These are phyloP conservation scores for Tautogolabrus adspersus DNA, from an alignment of 2,113 vertebrate species.

Conservation along the genomic window DNA sequence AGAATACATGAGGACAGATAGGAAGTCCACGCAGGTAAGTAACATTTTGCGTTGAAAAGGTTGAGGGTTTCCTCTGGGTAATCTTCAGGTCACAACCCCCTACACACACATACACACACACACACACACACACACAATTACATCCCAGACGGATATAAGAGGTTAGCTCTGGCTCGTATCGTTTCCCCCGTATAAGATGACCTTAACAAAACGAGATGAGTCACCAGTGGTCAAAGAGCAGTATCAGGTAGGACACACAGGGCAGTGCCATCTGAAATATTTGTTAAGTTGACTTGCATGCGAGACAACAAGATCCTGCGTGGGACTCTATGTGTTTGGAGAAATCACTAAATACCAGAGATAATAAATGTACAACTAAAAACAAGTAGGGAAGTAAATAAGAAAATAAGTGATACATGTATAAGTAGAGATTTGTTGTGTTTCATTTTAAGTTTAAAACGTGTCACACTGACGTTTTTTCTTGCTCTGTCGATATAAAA, in stretches of 20 bases:
- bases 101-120: constrained; percentile 1
- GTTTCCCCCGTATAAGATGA: constrained; percentile 40
- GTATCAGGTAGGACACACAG: constrained; percentile 7
- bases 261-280: constrained; percentile 40
- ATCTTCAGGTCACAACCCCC: constrained; percentile 27
- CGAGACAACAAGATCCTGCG: constrained; percentile 8
- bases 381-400: not conserved
- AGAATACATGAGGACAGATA: constrained; percentile 48
- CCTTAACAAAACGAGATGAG: constrained; percentile 69
- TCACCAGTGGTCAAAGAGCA: constrained; percentile 60
- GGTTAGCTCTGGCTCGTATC: constrained; percentile 21
- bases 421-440: not conserved
- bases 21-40: constrained; percentile 35
- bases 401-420: not conserved
- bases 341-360: not conserved
- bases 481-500: no score
- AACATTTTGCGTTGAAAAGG: constrained; percentile 69
- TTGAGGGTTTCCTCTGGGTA: constrained; percentile 52
- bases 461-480: no score
- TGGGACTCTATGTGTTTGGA: not conserved
- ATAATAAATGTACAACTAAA: not conserved
- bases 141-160: constrained; percentile 28
- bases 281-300: constrained; percentile 29
- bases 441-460: not conserved
- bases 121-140: constrained; percentile 20